Percentiles rank a stretch among this genome's conserved stretches.
phyloP scores from a whole-genome alignment of 1,140 invertebrate species.

The Pseudomyrmex cubaensis region DNA sequence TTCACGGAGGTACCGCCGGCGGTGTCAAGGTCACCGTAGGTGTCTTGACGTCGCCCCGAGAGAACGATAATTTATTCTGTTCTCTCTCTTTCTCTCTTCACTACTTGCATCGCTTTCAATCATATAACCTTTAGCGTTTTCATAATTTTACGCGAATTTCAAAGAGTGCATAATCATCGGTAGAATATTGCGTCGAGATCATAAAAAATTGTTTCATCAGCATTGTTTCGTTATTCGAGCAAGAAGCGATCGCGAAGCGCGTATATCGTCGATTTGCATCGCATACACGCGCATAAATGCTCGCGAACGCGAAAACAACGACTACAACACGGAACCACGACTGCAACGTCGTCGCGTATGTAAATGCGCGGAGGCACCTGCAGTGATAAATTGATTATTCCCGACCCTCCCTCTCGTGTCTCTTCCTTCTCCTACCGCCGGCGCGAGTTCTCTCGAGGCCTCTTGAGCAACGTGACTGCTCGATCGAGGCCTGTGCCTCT shows the following conservation, averaged over 20 bases:
- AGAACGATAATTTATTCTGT: slow-evolving; percentile 9
- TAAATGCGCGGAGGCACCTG: slow-evolving; percentile 81
- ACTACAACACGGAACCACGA: slow-evolving; percentile 75
- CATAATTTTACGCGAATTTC: too few species aligned
- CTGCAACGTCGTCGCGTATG: slow-evolving; percentile 80
- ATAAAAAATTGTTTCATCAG: background rate
- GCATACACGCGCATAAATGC: slow-evolving; percentile 58
- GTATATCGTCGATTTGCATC: slow-evolving; percentile 72
- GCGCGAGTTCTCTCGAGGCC: slow-evolving; percentile 31
- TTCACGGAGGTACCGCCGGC: slow-evolving; percentile 47
- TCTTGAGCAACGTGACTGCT: slow-evolving; percentile 58
- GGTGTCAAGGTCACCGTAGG: slow-evolving; percentile 59
- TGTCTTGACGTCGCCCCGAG: slow-evolving; percentile 27
- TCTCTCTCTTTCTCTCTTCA: background rate
- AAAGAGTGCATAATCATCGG: background rate
- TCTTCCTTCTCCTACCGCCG: slow-evolving; percentile 39
- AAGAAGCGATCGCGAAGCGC: slow-evolving; percentile 31
- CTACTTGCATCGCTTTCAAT: slow-evolving; percentile 7
- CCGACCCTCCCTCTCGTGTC: slow-evolving; percentile 37
- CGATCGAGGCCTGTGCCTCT: slow-evolving; percentile 55
- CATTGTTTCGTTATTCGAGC: background rate
- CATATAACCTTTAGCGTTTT: background rate
- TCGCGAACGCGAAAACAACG: slow-evolving; percentile 68
- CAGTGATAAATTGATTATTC: slow-evolving; percentile 83
- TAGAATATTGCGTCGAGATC: background rate